Base-by-base conservation (phyloP, 2,888 invertebrate species). In the Rhagonycha lutea region DNA sequence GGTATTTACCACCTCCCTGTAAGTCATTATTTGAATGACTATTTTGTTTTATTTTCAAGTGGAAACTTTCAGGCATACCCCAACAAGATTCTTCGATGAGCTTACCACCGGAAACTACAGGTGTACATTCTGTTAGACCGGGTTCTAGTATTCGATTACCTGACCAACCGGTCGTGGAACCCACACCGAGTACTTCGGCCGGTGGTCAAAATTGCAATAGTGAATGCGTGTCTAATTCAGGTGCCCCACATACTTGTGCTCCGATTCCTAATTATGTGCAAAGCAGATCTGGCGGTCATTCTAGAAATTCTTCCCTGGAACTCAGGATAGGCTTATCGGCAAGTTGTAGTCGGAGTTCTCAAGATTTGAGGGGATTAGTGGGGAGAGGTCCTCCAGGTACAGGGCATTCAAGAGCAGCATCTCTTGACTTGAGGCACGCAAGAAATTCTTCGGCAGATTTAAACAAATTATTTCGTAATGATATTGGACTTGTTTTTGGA, bases 1-100 rank as follows among this genome's bases (percentile, higher is more conserved):
- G 98, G 72, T 96, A 95, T 86, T 89, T 99, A 74, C 94, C 96
- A 79, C 95, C 98, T 69, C 97, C 98, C 80, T 91, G 94, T 94
- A 89, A 91, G 91, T 82, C 18, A 18, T 18, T 74, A 8, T 11
- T 70, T 29, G 3, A n/a, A 10, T 23, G n/a, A 47, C 47, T 4
- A 3, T 32, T 47, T 47, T 47, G n/a, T 7, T 47, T 65, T 24
- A 65, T 9, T 65, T 65, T 14, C 26, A 18, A 63, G 24, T 63
- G 11, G 3, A 24, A 24, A 65, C 8, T 24, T 83, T 74, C 81
- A 89, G 90, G 87, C 83, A 89, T 91, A 85, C 91, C 91, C 8
- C 82, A 91, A 69, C 91, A 91, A 83, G 91, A 91, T 81, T 86
- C 89, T n/a, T 12, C 62, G 12, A 74, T 68, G 67, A 62, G 60